Conservation (phyloP, 2,888 invertebrate genomes). For the Myathropa florea region DNA sequence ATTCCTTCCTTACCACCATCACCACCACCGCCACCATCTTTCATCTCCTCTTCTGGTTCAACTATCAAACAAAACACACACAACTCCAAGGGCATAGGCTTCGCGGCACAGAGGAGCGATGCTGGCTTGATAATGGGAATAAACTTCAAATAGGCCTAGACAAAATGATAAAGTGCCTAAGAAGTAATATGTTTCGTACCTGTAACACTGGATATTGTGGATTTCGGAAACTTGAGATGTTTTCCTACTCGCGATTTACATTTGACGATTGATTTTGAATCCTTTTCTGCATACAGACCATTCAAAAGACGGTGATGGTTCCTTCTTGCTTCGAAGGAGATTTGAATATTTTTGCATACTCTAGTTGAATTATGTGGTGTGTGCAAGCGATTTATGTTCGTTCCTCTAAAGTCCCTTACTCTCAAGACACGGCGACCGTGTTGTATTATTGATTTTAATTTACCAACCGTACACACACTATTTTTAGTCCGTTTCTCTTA, state of each 20-base stretch:
- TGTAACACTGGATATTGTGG: conserved; percentile 21
- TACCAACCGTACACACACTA: conserved; percentile 61
- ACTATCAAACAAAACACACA: conserved; percentile 12
- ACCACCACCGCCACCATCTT: neutral
- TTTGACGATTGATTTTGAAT: conserved; percentile 31
- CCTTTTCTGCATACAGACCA: conserved; percentile 13
- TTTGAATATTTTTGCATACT: conserved; percentile 64
- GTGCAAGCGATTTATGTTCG: conserved; percentile 33
- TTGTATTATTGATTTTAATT: conserved; percentile 68
- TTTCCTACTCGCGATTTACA: conserved; percentile 57
- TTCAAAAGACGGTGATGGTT: neutral
- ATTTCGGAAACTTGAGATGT: conserved; percentile 42
- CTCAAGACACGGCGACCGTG: neutral
- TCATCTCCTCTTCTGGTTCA: conserved; percentile 10
- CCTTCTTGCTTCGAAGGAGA: neutral
- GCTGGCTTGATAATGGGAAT: neutral
- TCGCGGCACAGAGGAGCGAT: neutral
- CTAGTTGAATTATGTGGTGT: neutral
- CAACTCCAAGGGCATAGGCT: neutral
- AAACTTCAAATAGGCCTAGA: neutral
- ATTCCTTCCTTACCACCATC: conserved; percentile 48
- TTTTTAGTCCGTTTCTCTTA: conserved; percentile 61
- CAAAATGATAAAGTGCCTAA: conserved; percentile 3
- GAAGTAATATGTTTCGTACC: neutral
- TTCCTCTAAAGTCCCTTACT: neutral